Evolutionary conservation across 2,113 vertebrate genomes (phyloP).

Genomic region (Bagarius yarrelli): DNA sequence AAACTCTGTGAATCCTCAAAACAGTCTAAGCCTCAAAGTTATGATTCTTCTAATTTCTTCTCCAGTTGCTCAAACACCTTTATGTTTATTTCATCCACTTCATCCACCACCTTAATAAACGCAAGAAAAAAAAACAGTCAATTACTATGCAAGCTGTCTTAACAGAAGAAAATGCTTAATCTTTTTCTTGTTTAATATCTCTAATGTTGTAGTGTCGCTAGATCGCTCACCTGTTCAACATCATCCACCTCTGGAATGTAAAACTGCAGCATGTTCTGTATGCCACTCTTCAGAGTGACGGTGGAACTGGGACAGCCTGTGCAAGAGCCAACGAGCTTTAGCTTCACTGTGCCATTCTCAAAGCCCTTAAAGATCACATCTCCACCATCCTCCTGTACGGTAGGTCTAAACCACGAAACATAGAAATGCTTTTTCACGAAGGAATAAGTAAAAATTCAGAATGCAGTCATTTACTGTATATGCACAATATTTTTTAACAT

Average conservation of each 20-base stretch:
- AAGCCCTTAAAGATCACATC: slow-evolving; percentile 78
- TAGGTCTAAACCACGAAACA: slow-evolving; percentile 63
- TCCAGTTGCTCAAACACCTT: slow-evolving; percentile 74
- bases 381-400: slow-evolving; percentile 78
- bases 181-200: not conserved
- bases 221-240: slow-evolving; percentile 70
- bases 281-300: slow-evolving; percentile 73
- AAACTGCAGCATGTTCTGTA: slow-evolving; percentile 81
- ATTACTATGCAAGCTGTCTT: not conserved
- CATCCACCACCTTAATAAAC: slow-evolving; percentile 71
- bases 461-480: not conserved
- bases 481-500: not conserved
- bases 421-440: not conserved
- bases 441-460: not conserved
- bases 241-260: slow-evolving; percentile 76
- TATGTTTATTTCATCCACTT: slow-evolving; percentile 73
- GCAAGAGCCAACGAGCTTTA: slow-evolving; percentile 77
- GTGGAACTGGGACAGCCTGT: slow-evolving; percentile 79
- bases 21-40: not conserved
- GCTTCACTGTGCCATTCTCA: slow-evolving; percentile 72
- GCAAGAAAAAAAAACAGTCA: not conserved
- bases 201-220: not conserved
- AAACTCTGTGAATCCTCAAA: not conserved
- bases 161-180: not conserved
- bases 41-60: slow-evolving; percentile 66